These are phyloP conservation scores for Bombus impatiens DNA, from an alignment of 1,140 invertebrate genomes.

Conservation along the genomic window DNA sequence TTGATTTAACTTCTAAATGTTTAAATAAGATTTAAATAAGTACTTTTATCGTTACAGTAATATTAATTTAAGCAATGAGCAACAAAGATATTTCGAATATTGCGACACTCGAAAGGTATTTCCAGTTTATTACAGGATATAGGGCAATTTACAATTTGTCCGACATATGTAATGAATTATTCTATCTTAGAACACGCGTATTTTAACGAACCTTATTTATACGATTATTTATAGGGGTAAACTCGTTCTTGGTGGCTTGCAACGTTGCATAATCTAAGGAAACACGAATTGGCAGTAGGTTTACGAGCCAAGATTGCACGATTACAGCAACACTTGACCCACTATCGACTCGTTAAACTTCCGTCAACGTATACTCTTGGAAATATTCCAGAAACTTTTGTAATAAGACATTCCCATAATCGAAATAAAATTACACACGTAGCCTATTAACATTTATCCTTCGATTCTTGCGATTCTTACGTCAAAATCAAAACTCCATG, in stretches of 20 bases:
- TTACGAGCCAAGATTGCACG: slow-evolving; percentile 50
- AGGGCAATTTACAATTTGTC: neutral
- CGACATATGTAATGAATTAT: neutral
- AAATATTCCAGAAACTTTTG: slow-evolving; percentile 44
- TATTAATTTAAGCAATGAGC: neutral
- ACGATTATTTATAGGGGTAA: neutral
- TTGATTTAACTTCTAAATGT: no score
- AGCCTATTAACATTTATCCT: neutral
- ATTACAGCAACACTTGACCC: slow-evolving; percentile 52
- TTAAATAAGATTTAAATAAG: neutral
- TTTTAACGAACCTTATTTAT: slow-evolving; percentile 17
- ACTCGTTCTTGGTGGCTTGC: neutral
- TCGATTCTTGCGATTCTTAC: neutral
- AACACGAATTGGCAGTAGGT: slow-evolving; percentile 46
- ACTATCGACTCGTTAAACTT: slow-evolving; percentile 46
- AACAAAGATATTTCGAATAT: neutral
- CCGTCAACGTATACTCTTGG: slow-evolving; percentile 28
- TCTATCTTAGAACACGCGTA: neutral
- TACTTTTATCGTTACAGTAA: neutral
- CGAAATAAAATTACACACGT: slow-evolving; percentile 16
- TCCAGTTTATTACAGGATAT: neutral
- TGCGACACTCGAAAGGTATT: neutral
- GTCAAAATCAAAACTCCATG: neutral
- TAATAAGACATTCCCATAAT: slow-evolving; percentile 52
- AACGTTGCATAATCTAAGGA: slow-evolving; percentile 28